Conservation (phyloP, 2,113 vertebrate genomes). For the Psilopogon haemacephalus region DNA sequence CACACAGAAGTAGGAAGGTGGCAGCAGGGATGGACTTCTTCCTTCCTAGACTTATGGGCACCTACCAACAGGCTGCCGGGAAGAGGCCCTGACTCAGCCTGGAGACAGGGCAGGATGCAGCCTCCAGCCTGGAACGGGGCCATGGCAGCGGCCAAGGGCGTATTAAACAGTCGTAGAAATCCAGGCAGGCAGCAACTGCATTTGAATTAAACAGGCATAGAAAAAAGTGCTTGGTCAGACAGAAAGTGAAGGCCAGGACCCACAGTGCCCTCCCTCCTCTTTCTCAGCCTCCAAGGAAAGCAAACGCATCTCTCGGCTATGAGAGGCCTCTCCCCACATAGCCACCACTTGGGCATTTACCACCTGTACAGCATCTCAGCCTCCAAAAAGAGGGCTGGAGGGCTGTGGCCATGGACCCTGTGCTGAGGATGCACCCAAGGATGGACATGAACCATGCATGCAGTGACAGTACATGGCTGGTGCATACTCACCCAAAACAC, state of each 20-base stretch:
- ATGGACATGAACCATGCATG: not conserved
- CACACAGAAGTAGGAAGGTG: not conserved
- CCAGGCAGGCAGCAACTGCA: not conserved
- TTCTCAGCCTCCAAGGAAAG: not conserved
- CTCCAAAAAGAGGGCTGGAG: not conserved
- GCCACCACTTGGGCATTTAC: too few species aligned
- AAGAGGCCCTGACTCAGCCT: not conserved
- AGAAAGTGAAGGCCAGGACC: not conserved
- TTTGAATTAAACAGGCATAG: not conserved
- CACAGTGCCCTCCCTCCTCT: not conserved
- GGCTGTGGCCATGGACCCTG: too few species aligned
- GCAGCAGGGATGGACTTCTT: not conserved
- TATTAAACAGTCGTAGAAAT: not conserved
- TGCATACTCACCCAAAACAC: fast-evolving
- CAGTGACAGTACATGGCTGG: fast-evolving
- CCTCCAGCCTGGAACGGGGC: not conserved
- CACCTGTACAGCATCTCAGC: not conserved
- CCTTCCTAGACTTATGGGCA: not conserved
- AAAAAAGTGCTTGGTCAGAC: not conserved
- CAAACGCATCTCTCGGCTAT: not conserved
- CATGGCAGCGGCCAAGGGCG: fast-evolving
- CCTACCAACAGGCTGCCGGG: not conserved
- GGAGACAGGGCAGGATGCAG: not conserved
- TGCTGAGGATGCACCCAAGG: not conserved
- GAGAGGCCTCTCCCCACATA: not conserved